A percentile compares a stretch with the other conserved stretches of the same genome.
Conservation (phyloP, 2,113 vertebrate species). For the Phaethon lepturus region DNA sequence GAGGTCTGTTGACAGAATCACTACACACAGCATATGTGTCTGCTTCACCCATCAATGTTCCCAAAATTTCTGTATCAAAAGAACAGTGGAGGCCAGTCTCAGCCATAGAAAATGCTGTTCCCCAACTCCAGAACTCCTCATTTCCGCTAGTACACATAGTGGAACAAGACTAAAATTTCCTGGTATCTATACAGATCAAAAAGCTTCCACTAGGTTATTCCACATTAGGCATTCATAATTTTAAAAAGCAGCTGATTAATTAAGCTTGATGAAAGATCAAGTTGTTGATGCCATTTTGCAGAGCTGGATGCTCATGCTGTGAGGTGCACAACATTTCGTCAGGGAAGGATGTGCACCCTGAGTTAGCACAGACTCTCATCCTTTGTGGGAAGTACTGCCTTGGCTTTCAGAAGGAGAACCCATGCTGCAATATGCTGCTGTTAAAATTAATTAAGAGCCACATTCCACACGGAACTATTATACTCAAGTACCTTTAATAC, state of each 20-base stretch:
- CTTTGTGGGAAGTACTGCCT: neutral
- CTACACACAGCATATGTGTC: slow-evolving; percentile 41
- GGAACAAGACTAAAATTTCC: neutral
- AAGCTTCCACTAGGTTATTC: slow-evolving; percentile 10
- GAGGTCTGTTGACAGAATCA: slow-evolving; percentile 72
- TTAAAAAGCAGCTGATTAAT: slow-evolving; percentile 46
- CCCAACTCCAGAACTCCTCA: neutral
- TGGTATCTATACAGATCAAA: slow-evolving; percentile 17
- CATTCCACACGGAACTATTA: neutral
- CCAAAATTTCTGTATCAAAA: slow-evolving; percentile 58
- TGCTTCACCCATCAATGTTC: slow-evolving; percentile 41
- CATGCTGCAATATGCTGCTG: slow-evolving; percentile 15
- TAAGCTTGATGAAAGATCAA: slow-evolving; percentile 35
- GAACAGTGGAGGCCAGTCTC: slow-evolving; percentile 7
- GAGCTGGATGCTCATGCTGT: neutral
- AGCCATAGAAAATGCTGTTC: neutral
- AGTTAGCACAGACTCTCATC: neutral
- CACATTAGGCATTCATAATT: neutral
- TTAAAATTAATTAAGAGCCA: slow-evolving; percentile 28
- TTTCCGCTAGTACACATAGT: neutral
- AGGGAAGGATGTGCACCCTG: neutral
- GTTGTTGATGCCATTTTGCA: neutral
- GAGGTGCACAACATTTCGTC: neutral
- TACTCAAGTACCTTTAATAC: neutral
- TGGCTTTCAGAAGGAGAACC: neutral